Evolutionary conservation across 2,113 vertebrate species (phyloP), one percentile per base, ranked within the genome.

Genomic region (Hymenochirus boettgeri): DNA sequence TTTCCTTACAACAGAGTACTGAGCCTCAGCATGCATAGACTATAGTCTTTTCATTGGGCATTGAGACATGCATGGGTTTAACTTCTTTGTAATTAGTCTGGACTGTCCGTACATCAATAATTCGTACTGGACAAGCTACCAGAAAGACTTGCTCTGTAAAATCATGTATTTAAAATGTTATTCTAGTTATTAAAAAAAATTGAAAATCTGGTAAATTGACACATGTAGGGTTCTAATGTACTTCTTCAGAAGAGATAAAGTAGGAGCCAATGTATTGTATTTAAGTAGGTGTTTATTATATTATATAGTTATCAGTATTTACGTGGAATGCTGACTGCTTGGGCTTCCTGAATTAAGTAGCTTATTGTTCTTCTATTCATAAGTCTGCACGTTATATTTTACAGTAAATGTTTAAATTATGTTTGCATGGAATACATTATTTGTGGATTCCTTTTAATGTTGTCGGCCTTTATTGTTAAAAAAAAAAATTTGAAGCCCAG

Each of bases 51-150:
- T 55, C 11, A 57, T 4, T 25, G 19, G 50, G 57, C 18, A 35
- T 65, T 37, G 31, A 39, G 37, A 18, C 23, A 55, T 55, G 22
- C 29, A 58, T 24, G 53, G 42, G 15, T 50, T 12, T 31, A 11
- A 42, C 25, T 17, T 22, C 29, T 29, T 51, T 58, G 17, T 58
- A 58, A 7, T 22, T 47, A 12, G 11, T 59, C 7, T 62, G 33
- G 27, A 51, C 63, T 54, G 53, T 59, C 60, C 64, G 73, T 75
- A 42, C 39, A 42, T 76, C 74, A 75, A 58, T 74, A 54, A 74
- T 77, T 76, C 74, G 79, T 74, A 61, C 71, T 77, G 78, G 75
- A 77, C 72, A 61, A 71, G 77, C 78, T 76, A 83, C 86, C 84
- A 83, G 83, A 81, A 86, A 80, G 62, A 71, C 72, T 74, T 71